Base-by-base conservation (phyloP, 2,888 invertebrate genomes). In the Bruchidius siliquastri region DNA sequence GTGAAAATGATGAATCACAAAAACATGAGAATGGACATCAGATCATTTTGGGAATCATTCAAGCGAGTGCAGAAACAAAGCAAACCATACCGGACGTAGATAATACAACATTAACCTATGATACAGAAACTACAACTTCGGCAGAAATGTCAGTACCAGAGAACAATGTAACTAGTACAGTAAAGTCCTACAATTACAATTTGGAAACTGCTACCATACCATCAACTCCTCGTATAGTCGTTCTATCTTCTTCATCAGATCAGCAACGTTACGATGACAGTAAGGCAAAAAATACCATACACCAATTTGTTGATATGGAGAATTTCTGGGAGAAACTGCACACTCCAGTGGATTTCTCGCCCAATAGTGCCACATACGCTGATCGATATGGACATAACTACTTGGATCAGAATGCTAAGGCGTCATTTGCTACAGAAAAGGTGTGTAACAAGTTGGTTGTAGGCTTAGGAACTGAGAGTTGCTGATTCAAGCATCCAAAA, bases 71-170 rank as follows among this genome's bases (percentile, higher is more conserved):
- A 13, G 49, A 49, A 13, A 3, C 49, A 13, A 69, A 4, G 20
- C 30, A 26, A 70, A 30, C 67, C 20, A 69, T 10, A 22, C 30
- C 72, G 21, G 26, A 21, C 13, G 8, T 26, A 30, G 73, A 67
- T 18, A 67, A 18, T 67, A 73, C 73, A 30, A 73, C 71, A n/a
- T 26, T 18, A 71, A 18, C 66, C 2, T 21, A 22, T 18, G 6
- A 13, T 71, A 18, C 22, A 71, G 66, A 66, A 21, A 71, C 21
- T 21, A 71, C 71, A 10, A 71, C 71, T 8, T 13, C 67, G 22
- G 26, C 68, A 70, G 71, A 72, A 71, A 74, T 71, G 20, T 68
- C 70, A 26, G 68, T 72, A 72, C 67, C 72, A 72, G 66, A 72
- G 20, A 20, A 2, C 8, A 8, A 4, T 26, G 49, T 8, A 13